A percentile compares a stretch with the other conserved stretches of the same genome.
Evolutionary conservation across 2,888 invertebrate species (phyloP).

Genomic region (Metallyticus violacea): DNA sequence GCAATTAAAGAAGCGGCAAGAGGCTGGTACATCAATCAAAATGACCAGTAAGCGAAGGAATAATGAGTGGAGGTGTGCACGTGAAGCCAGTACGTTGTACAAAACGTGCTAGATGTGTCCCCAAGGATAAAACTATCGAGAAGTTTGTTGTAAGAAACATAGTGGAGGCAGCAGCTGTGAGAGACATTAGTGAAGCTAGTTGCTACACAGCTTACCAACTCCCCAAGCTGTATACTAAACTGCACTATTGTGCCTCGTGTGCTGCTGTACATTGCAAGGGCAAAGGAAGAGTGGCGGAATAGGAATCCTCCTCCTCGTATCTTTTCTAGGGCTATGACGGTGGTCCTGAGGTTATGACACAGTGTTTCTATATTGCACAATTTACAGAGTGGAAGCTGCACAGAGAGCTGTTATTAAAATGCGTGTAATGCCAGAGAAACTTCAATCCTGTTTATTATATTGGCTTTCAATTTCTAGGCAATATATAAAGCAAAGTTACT

Average conservation of each 20-base stretch:
- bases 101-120: slow-evolving; percentile 98
- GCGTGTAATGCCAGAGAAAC: no score
- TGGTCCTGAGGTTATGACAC: no score
- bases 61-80: slow-evolving; percentile 98
- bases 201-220: slow-evolving; percentile 95
- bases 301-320: slow-evolving; percentile 92
- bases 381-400: no score
- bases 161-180: slow-evolving; percentile 98
- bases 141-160: slow-evolving; percentile 99
- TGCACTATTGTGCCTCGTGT: slow-evolving; percentile 99
- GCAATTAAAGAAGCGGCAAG: no score
- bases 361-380: no score
- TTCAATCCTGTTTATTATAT: no score
- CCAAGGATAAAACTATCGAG: slow-evolving; percentile 99
- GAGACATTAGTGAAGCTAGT: slow-evolving; percentile 96
- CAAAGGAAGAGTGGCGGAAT: slow-evolving; percentile 93
- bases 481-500: no score
- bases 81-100: slow-evolving; percentile 98
- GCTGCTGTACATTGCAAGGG: slow-evolving; percentile 99
- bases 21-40: no score
- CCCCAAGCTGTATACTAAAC: slow-evolving; percentile 97
- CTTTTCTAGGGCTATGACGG: slow-evolving; percentile 81
- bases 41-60: slow-evolving; percentile 98
- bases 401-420: no score
- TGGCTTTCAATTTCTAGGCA: no score